These are phyloP conservation scores for Helobdella robusta DNA, from an alignment of 2,888 invertebrate genomes.

Conservation along the genomic window DNA sequence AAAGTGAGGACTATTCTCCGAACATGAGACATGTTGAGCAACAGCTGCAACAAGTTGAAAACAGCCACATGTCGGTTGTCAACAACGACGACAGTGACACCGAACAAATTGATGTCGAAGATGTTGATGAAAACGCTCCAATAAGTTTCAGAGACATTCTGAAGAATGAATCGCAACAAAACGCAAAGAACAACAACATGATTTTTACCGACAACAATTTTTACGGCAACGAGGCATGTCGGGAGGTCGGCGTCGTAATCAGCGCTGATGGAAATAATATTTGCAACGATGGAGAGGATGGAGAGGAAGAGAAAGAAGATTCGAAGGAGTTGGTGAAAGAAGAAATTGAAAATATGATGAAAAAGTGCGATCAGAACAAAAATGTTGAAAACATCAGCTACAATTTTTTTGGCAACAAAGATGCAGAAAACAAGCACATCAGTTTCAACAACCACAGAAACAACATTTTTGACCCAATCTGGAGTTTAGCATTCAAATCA, in stretches of 20 bases:
- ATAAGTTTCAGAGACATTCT: too few relatives aligned
- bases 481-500: too few relatives aligned
- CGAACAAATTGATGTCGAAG: conserved; percentile 12
- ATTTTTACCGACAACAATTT: too few relatives aligned
- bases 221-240: neutral
- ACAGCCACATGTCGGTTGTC: neutral
- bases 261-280: neutral
- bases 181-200: too few relatives aligned
- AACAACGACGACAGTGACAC: conserved; percentile 7
- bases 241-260: neutral
- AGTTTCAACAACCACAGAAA: too few relatives aligned
- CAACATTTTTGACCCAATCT: too few relatives aligned
- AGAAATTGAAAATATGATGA: neutral
- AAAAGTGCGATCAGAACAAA: neutral
- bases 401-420: too few relatives aligned
- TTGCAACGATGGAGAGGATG: neutral
- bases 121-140: neutral
- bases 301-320: neutral
- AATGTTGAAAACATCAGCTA: neutral
- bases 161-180: too few relatives aligned
- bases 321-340: neutral
- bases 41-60: neutral
- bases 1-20: neutral
- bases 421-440: too few relatives aligned
- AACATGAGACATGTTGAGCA: neutral